Conservation (phyloP, 2,888 invertebrate genomes). For the Mactromeris polynyma region DNA sequence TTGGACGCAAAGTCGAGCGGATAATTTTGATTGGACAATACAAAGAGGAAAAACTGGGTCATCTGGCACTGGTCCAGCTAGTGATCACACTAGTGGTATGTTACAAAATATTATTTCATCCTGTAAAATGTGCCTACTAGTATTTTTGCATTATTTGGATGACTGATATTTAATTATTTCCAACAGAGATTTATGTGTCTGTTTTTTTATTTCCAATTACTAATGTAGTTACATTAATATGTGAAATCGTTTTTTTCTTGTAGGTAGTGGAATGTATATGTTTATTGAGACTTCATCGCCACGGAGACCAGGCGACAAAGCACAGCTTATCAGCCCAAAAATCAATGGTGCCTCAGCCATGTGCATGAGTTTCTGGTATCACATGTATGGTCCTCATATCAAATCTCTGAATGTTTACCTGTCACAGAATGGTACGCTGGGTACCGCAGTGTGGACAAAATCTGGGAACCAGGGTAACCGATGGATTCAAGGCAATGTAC, state of each 20-base stretch:
- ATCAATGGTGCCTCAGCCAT: conserved; percentile 70
- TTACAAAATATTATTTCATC: background rate
- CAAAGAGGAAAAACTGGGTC: conserved; percentile 72
- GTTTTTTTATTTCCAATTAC: too few species aligned
- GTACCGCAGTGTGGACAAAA: conserved; percentile 75
- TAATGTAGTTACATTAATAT: background rate
- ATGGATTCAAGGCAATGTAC: conserved; percentile 76
- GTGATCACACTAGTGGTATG: conserved; percentile 73
- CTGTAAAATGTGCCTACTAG: too few species aligned
- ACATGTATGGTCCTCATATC: conserved; percentile 79
- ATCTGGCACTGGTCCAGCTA: conserved; percentile 74
- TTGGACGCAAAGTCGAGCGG: conserved; percentile 79
- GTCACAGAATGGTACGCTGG: conserved; percentile 59
- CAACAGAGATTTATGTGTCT: background rate
- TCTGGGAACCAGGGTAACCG: conserved; percentile 73
- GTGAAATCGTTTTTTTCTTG: background rate
- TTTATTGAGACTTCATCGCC: conserved; percentile 87
- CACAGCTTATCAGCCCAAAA: conserved; percentile 88
- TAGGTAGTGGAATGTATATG: conserved; percentile 79
- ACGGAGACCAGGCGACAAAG: conserved; percentile 89
- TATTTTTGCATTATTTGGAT: background rate
- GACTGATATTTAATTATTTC: background rate
- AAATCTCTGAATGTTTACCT: conserved; percentile 79
- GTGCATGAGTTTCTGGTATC: conserved; percentile 81
- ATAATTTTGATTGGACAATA: conserved; percentile 82